Conservation (phyloP, 2,113 vertebrate genomes). For the Dipodomys merriami region DNA sequence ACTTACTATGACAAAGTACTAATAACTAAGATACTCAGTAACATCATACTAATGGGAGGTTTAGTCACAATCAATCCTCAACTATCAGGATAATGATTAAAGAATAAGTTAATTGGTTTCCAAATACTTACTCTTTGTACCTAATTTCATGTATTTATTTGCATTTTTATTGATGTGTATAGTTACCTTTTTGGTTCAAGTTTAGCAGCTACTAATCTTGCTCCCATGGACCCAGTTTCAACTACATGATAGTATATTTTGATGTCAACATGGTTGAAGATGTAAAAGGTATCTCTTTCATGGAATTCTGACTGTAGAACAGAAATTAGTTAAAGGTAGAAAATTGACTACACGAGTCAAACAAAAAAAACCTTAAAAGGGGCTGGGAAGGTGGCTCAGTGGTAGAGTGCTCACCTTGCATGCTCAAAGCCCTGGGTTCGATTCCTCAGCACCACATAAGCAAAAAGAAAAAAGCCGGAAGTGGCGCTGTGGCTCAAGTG, state of each 20-base stretch:
- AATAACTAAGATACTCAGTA: not conserved
- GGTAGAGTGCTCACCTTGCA: too few relatives aligned
- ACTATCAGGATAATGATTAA: not conserved
- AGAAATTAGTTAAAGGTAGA: constrained; percentile 70
- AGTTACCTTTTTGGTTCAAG: constrained; percentile 97
- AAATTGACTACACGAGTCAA: constrained; percentile 16
- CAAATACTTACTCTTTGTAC: not conserved
- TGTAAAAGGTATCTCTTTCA: constrained; percentile 94
- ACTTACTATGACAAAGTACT: not conserved
- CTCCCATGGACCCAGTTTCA: constrained; percentile 89
- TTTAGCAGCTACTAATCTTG: constrained; percentile 95
- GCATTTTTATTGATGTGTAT: not conserved
- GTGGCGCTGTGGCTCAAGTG: too few relatives aligned
- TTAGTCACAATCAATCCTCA: not conserved
- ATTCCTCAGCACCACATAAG: too few relatives aligned
- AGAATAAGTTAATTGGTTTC: not conserved
- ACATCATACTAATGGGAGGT: not conserved
- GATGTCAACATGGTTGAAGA: constrained; percentile 99
- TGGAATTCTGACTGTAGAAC: constrained; percentile 92
- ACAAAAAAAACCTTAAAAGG: constrained; percentile 25
- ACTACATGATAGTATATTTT: constrained; percentile 94
- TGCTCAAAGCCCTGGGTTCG: too few relatives aligned
- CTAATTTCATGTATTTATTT: constrained; percentile 8
- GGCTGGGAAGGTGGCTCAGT: too few relatives aligned
- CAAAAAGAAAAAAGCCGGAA: too few relatives aligned